phyloP scores from a whole-genome alignment of 2,888 invertebrate genomes.

The Ernsta delagoae region DNA sequence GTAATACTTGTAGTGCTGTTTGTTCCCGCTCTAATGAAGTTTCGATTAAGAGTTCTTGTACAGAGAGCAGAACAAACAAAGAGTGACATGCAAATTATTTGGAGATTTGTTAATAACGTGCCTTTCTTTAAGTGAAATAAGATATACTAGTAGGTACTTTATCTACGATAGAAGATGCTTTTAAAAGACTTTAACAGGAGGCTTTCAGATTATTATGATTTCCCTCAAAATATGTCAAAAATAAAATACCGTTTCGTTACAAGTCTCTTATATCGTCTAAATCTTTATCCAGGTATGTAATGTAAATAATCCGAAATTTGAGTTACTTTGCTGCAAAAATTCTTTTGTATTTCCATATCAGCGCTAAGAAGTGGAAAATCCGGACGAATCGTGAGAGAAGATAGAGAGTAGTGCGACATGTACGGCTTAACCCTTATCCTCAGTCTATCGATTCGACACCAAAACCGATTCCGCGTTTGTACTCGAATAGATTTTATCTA shows the following conservation, averaged over 20 bases:
- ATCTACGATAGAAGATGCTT: too few relatives aligned
- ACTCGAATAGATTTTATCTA: background rate
- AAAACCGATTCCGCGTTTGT: constrained; percentile 11
- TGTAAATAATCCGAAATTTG: background rate
- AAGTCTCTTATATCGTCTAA: too few relatives aligned
- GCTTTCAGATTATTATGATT: too few relatives aligned
- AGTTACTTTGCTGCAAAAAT: background rate
- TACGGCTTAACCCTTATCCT: constrained; percentile 10
- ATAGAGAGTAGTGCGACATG: background rate
- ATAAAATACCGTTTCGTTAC: too few relatives aligned
- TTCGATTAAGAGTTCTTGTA: background rate
- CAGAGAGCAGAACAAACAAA: background rate
- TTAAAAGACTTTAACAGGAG: too few relatives aligned
- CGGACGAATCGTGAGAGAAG: background rate
- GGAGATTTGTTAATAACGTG: background rate
- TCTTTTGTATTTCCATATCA: background rate
- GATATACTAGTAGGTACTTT: too few relatives aligned
- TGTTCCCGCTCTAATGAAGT: background rate
- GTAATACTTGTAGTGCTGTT: background rate
- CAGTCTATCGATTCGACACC: constrained; percentile 16
- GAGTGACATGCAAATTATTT: background rate
- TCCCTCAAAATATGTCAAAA: too few relatives aligned
- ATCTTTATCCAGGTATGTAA: too few relatives aligned
- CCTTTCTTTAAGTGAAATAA: background rate
- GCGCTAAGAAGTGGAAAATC: constrained; percentile 4